Base-by-base conservation (phyloP, 2,113 vertebrate species). In the Hydrochoerus hydrochaeris region DNA sequence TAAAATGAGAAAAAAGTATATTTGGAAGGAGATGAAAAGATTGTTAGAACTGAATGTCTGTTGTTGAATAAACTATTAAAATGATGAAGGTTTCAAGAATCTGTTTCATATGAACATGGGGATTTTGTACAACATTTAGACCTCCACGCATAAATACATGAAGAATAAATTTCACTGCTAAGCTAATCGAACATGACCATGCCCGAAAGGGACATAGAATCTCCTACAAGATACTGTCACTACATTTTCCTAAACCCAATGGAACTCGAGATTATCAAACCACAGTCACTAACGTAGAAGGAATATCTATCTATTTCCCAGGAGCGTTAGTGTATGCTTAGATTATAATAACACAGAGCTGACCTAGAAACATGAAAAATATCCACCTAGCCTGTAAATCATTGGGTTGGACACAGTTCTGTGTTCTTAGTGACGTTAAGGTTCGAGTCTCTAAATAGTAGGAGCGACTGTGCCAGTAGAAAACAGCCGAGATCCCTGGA, bases 291-390 rank as follows among this genome's bases (percentile, higher is more conserved):
- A 26, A 32, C 9, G 5, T 41, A 38, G 5, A 57, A 7, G 1
- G 8, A 30, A 28, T 0, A 35, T 88, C 30, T 54, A 0, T 52
- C 7, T 65, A 3, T 19, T 0, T 24, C 22, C 16, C 0, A 16
- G 32, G 0, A 3, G 4, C 12, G 62, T 20, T 9, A 28, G 17
- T 65, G 8, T 4, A 7, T n/a, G 6, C 49, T 85, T 63, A 22
- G 28, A 22, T 52, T 49, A 4, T 19, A 54, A 85, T 20, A 1
- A 73, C 54, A 49, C 2, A 54, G 41, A 73, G 0, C 0, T 77
- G 14, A 26, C 7, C 22, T 75, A 82, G 1, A 94, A 90, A 69
- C 2, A 17, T 35, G 2, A 12, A 11, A 32, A 67, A 38, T 46
- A 67, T 7, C 22, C 41, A 44, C 7, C 78, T 6, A 62, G 16